Evolutionary conservation across 2,797 vertebrate species (phyloP).

Genomic region (Todus mexicanus): DNA sequence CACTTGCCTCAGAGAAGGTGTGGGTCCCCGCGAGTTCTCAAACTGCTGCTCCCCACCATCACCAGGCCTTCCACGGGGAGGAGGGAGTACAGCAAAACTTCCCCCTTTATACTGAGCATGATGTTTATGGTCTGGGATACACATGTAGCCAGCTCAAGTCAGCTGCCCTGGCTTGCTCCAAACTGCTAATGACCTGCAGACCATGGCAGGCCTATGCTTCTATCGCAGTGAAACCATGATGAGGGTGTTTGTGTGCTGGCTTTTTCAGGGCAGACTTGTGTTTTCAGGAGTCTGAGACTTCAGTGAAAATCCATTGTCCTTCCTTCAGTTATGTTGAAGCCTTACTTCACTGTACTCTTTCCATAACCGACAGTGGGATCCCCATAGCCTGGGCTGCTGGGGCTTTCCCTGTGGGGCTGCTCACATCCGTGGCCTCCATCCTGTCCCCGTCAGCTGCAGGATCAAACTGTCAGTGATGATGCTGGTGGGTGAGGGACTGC

Average conservation of each 20-base stretch:
- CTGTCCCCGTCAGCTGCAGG: background rate
- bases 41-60: background rate
- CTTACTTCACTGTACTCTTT: background rate
- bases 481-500: background rate
- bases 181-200: background rate
- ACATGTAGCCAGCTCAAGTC: background rate
- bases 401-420: background rate
- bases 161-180: background rate
- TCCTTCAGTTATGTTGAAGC: background rate
- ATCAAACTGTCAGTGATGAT: background rate
- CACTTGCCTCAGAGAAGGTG: background rate
- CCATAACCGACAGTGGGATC: accelerated
- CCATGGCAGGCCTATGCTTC: background rate
- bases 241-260: background rate
- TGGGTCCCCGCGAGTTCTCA: background rate
- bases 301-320: background rate
- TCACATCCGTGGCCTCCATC: accelerated
- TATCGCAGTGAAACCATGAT: background rate
- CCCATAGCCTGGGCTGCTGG: background rate
- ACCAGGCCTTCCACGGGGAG: background rate
- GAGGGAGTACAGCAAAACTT: no score
- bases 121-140: background rate
- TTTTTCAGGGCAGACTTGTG: background rate
- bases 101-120: background rate
- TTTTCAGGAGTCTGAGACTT: background rate